These are phyloP conservation scores for Aegotheles bennettii DNA, from an alignment of 2,113 vertebrate genomes.

Conservation along the genomic window DNA sequence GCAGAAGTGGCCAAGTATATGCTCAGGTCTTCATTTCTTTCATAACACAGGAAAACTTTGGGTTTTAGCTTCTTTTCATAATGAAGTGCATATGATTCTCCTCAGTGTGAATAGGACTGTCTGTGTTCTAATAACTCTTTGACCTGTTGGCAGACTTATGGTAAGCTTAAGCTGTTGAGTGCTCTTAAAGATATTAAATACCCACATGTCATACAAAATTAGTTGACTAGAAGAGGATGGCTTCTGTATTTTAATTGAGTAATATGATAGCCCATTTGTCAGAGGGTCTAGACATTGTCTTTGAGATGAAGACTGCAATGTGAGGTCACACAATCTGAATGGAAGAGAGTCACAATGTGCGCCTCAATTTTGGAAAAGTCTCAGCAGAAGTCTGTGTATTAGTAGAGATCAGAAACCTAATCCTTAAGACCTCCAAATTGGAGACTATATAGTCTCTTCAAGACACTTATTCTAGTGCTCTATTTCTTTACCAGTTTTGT, in stretches of 20 bases:
- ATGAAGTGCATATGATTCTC: not conserved
- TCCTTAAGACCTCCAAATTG: not conserved
- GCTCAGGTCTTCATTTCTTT: not conserved
- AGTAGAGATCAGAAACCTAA: not conserved
- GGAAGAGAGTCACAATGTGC: not conserved
- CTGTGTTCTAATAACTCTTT: not conserved
- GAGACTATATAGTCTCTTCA: not conserved
- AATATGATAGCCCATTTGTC: not conserved
- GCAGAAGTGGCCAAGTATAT: not conserved
- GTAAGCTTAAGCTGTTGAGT: not conserved
- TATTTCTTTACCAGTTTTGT: not conserved
- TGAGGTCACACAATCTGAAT: not conserved
- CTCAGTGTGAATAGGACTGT: not conserved
- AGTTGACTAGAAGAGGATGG: not conserved
- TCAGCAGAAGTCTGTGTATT: not conserved
- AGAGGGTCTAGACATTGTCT: not conserved
- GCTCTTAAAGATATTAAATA: slow-evolving; percentile 51
- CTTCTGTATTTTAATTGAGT: not conserved
- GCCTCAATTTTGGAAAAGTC: not conserved
- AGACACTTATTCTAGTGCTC: not conserved
- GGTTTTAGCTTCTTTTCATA: not conserved
- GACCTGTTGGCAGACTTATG: slow-evolving; percentile 17
- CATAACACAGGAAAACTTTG: not conserved
- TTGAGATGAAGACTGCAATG: not conserved
- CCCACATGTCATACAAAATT: not conserved